Evolutionary conservation across 2,113 vertebrate species (phyloP).

Genomic region (Puntigrus tetrazona): DNA sequence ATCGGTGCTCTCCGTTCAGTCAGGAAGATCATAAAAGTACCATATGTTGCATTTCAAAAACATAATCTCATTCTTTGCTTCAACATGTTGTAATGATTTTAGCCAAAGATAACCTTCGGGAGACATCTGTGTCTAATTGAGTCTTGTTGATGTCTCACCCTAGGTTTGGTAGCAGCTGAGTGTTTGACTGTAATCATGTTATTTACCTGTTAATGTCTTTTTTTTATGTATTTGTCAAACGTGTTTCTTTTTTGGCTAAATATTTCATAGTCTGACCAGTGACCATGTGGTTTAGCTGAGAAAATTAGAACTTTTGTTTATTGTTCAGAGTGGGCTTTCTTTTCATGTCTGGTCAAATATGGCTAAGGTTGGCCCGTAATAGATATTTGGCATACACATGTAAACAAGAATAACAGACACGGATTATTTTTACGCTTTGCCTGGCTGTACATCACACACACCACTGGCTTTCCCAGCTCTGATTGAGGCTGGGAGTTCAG

Average conservation of each 20-base stretch:
- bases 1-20: background rate
- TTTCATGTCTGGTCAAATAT: constrained; percentile 22
- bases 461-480: background rate
- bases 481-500: background rate
- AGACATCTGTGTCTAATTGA: constrained; percentile 25
- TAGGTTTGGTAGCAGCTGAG: background rate
- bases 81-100: background rate
- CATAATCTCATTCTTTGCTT: constrained; percentile 39
- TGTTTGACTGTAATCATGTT: background rate
- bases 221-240: background rate
- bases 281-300: background rate
- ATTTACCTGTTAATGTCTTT: constrained; percentile 22
- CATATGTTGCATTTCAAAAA: constrained; percentile 31
- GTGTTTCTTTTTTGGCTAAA: background rate
- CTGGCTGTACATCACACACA: constrained; percentile 29
- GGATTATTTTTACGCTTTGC: background rate
- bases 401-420: background rate
- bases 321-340: background rate
- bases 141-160: background rate
- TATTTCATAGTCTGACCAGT: background rate
- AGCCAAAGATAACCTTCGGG: constrained; percentile 9
- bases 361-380: constrained; percentile 3
- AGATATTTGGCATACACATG: constrained; percentile 5
- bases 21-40: constrained; percentile 9
- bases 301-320: constrained; percentile 4